phyloP scores from a whole-genome alignment of 2,888 invertebrate genomes.

The Creontiades dilutus region DNA sequence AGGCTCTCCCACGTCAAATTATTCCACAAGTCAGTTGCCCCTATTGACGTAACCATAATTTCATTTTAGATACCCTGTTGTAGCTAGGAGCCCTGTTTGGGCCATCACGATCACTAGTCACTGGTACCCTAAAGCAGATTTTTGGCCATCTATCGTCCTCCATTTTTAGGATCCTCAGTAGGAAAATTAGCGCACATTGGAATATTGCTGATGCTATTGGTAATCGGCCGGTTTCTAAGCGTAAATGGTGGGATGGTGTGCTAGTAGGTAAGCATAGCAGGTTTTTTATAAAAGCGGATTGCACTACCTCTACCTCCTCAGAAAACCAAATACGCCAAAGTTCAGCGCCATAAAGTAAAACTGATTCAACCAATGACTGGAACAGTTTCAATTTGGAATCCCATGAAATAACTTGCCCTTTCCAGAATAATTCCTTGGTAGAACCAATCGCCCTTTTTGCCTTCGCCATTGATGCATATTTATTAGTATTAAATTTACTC shows the following conservation, averaged over 20 bases:
- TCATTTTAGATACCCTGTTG: too few relatives aligned
- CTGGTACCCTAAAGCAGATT: too few relatives aligned
- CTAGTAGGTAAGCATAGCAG: background rate
- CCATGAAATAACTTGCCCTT: background rate
- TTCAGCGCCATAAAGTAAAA: background rate
- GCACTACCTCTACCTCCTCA: background rate
- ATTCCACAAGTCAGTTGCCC: background rate
- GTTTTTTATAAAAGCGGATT: background rate
- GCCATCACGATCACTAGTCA: too few relatives aligned
- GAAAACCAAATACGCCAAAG: background rate
- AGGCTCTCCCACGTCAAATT: background rate
- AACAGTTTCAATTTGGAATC: background rate
- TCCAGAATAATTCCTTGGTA: background rate
- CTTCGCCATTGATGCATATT: too few relatives aligned
- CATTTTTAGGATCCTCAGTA: too few relatives aligned
- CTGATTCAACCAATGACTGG: background rate
- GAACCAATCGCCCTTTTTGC: too few relatives aligned
- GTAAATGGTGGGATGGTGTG: background rate
- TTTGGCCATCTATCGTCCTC: too few relatives aligned
- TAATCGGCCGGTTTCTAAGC: background rate
- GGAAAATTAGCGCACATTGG: too few relatives aligned
- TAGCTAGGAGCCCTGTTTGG: too few relatives aligned
- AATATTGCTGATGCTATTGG: background rate
- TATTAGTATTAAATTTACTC: too few relatives aligned
- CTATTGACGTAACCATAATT: too few relatives aligned